These are phyloP conservation scores for Polypedilum vanderplanki DNA, from an alignment of 1,140 invertebrate genomes.

Conservation along the genomic window DNA sequence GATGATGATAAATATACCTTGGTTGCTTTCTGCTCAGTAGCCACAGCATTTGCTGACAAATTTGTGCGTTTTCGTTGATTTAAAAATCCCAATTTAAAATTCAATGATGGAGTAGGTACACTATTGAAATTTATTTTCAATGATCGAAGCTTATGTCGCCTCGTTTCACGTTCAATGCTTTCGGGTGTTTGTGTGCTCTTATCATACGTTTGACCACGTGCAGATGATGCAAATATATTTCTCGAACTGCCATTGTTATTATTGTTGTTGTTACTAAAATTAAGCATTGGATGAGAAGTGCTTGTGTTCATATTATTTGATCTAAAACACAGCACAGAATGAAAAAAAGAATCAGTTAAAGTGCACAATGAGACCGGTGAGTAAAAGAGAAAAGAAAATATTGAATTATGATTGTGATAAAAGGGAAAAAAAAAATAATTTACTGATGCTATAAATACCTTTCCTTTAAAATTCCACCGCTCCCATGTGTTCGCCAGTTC, in stretches of 20 bases:
- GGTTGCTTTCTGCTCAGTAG: constrained; percentile 75
- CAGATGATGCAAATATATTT: constrained; percentile 36
- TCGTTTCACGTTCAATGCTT: constrained; percentile 58
- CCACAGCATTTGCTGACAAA: constrained; percentile 65
- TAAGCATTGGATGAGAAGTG: constrained; percentile 51
- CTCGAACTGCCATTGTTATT: constrained; percentile 47
- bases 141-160: constrained; percentile 56
- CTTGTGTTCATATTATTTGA: constrained; percentile 39
- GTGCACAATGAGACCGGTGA: not conserved
- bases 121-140: constrained; percentile 59
- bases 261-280: constrained; percentile 39
- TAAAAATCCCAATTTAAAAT: constrained; percentile 55
- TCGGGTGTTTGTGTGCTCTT: constrained; percentile 61
- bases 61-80: constrained; percentile 58
- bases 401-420: constrained; percentile 6
- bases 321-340: not conserved
- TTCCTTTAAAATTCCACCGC: constrained; percentile 13
- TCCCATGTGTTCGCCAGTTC: constrained; percentile 41
- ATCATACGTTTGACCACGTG: constrained; percentile 45
- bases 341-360: not conserved
- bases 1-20: constrained; percentile 47
- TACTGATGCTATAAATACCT: constrained; percentile 19
- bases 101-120: constrained; percentile 52
- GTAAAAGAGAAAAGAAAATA: not conserved
- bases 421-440: not conserved